These are phyloP conservation scores for Drosophila mayaguana DNA, from an alignment of 2,888 invertebrate species.

Conservation along the genomic window DNA sequence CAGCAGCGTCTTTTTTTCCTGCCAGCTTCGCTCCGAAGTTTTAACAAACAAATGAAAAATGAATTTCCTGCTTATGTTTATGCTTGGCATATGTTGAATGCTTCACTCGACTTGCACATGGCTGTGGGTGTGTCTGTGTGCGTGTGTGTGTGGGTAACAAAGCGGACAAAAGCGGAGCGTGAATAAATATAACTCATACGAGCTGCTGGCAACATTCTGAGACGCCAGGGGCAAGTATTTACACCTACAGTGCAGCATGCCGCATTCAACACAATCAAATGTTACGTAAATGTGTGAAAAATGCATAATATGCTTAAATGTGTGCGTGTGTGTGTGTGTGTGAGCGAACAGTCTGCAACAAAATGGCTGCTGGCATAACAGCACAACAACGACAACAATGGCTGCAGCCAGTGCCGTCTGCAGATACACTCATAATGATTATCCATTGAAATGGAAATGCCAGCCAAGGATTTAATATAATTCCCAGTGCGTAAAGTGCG, in stretches of 20 bases:
- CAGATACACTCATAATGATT: conserved; percentile 77
- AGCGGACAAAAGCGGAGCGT: conserved; percentile 73
- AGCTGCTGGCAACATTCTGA: conserved; percentile 63
- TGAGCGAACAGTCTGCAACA: conserved; percentile 36
- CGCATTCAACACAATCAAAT: conserved; percentile 64
- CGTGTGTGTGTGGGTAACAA: conserved; percentile 30
- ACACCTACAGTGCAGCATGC: conserved; percentile 62
- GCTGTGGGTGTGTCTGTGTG: conserved; percentile 1
- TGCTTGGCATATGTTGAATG: conserved; percentile 78
- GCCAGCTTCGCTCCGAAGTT: conserved; percentile 49
- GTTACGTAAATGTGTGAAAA: conserved; percentile 70
- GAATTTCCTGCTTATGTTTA: conserved; percentile 80
- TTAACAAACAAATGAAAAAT: conserved; percentile 79
- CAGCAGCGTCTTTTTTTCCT: conserved; percentile 47
- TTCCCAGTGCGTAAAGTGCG: conserved; percentile 70
- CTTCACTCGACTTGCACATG: conserved; percentile 48
- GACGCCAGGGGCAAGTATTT: conserved; percentile 74
- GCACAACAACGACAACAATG: conserved; percentile 39
- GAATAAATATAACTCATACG: conserved; percentile 78
- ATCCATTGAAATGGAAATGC: conserved; percentile 84
- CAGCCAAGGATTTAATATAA: conserved; percentile 78
- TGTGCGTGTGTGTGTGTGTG: conserved; percentile 11
- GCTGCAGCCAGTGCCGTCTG: conserved; percentile 60
- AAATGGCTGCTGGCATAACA: conserved; percentile 62
- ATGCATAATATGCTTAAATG: conserved; percentile 69